Base-by-base conservation (phyloP, 2,888 invertebrate species). In the Pinctada fucata region DNA sequence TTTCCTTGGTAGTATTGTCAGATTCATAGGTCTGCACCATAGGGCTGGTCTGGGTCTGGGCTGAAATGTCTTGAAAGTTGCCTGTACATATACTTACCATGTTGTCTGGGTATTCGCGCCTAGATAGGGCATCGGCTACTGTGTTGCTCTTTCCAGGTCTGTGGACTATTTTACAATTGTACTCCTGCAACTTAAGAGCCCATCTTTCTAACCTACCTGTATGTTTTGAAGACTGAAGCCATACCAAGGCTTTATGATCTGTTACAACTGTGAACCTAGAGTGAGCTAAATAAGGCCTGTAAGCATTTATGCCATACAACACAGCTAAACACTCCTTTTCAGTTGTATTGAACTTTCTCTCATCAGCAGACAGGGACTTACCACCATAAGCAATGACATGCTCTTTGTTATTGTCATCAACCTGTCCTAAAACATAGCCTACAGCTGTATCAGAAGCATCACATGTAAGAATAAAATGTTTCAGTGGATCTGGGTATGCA, bases 401-500 rank as follows among this genome's bases (percentile, higher is more conserved):
- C 63, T 83, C 83, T n/a, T 58, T 72, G 16, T 66, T 71, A 8
- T 82, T 63, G 3, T 79, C 66, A 50, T 76, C 78, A 2, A 50
- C 13, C 73, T 86, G 86, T 6, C 81, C 70, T 13, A 86, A 68
- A 8, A 84, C 74, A 65, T 74, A 82, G 6, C 83, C 82, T n/a
- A 86, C 52, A 4, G 79, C 81, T 0, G 49, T 3, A 47, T 71
- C 79, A 3, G 74, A 76, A 3, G 81, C 81, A 70, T 86, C 84
- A 8, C 81, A 79, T 6, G 78, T 72, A 6, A 85, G 74, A 6
- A 72, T 81, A 65, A 82, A 80, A 31, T 68, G 72, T 50, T 72
- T 66, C 4, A 76, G n/a, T 47, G 80, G 69, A 70, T 86, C 76
- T 31, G 82, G 83, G 48, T 78, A 79, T 4, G 45, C 52, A 6